Evolutionary conservation across 1,140 invertebrate species (phyloP).

Genomic region (Aphaenogaster ashmeadi): DNA sequence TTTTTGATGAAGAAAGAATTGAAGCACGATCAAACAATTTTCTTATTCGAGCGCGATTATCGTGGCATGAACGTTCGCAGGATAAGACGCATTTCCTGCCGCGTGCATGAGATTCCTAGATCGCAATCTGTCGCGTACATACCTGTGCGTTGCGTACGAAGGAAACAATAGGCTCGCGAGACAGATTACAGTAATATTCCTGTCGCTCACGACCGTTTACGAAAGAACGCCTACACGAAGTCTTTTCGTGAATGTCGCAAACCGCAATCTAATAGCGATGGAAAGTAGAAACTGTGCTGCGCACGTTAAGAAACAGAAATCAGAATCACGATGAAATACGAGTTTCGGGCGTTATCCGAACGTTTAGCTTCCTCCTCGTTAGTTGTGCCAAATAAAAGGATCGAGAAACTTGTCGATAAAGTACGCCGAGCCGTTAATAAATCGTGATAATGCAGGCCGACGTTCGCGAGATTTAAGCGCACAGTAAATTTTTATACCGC

Average conservation of each 20-base stretch:
- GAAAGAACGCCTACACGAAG: constrained; percentile 55
- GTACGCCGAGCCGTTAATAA: not conserved
- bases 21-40: not conserved
- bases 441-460: not conserved
- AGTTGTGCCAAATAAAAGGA: not conserved
- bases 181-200: constrained; percentile 59
- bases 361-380: not conserved
- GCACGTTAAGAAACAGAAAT: constrained; percentile 31
- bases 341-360: not conserved
- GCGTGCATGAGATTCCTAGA: constrained; percentile 29
- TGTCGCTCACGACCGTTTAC: constrained; percentile 58
- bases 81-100: constrained; percentile 26
- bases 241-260: constrained; percentile 62
- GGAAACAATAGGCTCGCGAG: constrained; percentile 49
- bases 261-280: constrained; percentile 32
- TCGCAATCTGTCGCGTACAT: constrained; percentile 24
- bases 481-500: not conserved
- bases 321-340: constrained; percentile 15
- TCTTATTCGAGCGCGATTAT: not conserved
- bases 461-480: not conserved
- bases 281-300: constrained; percentile 43
- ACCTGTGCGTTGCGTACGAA: constrained; percentile 48
- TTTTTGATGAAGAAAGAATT: not conserved
- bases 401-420: not conserved
- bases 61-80: not conserved